Evolutionary conservation across 2,888 invertebrate genomes (phyloP).

Genomic region (Sinohyriopsis cumingii): DNA sequence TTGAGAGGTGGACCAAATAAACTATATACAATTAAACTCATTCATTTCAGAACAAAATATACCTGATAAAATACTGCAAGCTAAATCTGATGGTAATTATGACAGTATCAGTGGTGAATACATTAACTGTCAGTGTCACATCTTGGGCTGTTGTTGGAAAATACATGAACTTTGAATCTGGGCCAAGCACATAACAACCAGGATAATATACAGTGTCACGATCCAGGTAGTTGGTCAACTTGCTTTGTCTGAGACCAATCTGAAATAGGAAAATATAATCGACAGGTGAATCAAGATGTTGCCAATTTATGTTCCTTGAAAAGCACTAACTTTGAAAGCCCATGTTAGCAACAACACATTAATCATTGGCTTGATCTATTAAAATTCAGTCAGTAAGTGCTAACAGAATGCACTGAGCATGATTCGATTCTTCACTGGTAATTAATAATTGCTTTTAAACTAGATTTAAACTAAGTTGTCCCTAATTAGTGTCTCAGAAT

Average conservation of each 20-base stretch:
- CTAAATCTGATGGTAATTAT: conserved; percentile 34
- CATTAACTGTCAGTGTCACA: conserved; percentile 28
- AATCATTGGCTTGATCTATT: no score
- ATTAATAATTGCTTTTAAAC: no score
- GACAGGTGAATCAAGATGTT: no score
- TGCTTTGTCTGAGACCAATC: conserved; percentile 47
- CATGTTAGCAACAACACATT: no score
- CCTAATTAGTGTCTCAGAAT: no score
- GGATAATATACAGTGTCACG: conserved; percentile 40
- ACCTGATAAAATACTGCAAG: conserved; percentile 54
- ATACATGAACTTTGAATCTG: conserved; percentile 40
- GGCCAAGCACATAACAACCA: conserved; percentile 57
- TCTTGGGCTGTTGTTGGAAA: conserved; percentile 44
- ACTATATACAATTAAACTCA: background rate
- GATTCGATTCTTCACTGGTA: no score
- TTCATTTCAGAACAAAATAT: conserved; percentile 5
- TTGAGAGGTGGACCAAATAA: no score
- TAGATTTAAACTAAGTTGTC: no score
- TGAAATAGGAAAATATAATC: conserved; percentile 13
- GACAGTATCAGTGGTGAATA: conserved; percentile 45
- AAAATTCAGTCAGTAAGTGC: no score
- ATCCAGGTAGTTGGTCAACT: conserved; percentile 42
- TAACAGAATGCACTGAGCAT: no score
- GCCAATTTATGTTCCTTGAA: background rate
- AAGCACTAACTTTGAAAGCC: no score